These are phyloP conservation scores for Sitodiplosis mosellana DNA, from an alignment of 1,140 invertebrate genomes.

Conservation along the genomic window DNA sequence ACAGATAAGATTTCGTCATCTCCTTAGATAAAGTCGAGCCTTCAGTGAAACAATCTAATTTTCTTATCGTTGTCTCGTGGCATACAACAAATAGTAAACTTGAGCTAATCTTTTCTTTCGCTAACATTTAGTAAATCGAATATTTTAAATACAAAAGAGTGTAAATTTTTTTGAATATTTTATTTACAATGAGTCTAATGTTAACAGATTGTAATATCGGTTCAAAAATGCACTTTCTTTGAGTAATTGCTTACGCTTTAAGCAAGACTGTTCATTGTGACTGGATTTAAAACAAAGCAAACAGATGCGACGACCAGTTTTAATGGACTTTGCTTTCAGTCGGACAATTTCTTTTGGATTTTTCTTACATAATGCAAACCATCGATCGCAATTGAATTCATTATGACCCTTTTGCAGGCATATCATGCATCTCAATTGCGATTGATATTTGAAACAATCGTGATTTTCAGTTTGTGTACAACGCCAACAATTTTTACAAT, in stretches of 20 bases:
- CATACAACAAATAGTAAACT: too few species aligned
- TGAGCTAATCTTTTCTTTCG: too few species aligned
- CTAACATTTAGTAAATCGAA: too few species aligned
- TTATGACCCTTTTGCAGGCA: constrained; percentile 8
- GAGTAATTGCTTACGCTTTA: not conserved
- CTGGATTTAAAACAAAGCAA: not conserved
- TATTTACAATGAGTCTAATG: not conserved
- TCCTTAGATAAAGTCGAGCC: too few species aligned
- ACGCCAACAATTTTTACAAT: constrained; percentile 48
- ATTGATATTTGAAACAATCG: constrained; percentile 15
- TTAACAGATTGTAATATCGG: not conserved
- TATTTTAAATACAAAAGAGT: too few species aligned
- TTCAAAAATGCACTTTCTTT: not conserved
- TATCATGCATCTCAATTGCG: constrained; percentile 16
- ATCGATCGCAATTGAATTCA: constrained; percentile 10
- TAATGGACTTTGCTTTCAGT: not conserved
- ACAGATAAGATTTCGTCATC: too few species aligned
- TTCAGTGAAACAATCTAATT: too few species aligned
- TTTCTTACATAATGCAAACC: constrained; percentile 1
- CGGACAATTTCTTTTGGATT: constrained; percentile 7
- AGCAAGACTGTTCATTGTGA: not conserved
- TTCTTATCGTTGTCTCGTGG: too few species aligned
- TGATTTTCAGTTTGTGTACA: constrained; percentile 29
- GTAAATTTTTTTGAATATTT: not conserved
- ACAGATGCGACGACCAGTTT: not conserved